Evolutionary conservation across 2,888 invertebrate species (phyloP), one percentile per base, ranked within the genome.

Genomic region (Athalia rosae): DNA sequence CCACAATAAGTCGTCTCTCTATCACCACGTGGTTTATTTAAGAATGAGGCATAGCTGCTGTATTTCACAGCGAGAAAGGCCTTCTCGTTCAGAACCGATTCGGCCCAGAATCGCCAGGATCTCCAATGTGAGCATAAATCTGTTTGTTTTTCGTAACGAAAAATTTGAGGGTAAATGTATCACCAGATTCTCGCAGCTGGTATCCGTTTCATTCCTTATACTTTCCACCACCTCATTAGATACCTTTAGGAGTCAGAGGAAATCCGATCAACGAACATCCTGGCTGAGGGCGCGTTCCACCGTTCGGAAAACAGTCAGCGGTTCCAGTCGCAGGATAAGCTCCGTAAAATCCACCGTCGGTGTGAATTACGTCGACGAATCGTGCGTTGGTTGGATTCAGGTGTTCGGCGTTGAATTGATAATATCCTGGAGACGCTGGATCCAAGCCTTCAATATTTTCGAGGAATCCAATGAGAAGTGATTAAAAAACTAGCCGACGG

Each of bases 361-460:
- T 88, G 63, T 88, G 88, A 41, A 88, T 79, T 4, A 85, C 78
- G 63, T 85, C 87, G 4, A 88, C 84, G 47, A 80, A 78, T 48
- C 62, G 69, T 0, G 84, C 88, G 50, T 85, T 84, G 0, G 6
- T 63, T 3, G 76, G 53, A 9, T 78, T 79, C 7, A 88, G 76
- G 71, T 87, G 87, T 15, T 85, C 83, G 3, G 79, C 62, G 3
- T 79, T 80, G 3, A 79, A 77, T 71, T 81, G 78, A 76, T 87
- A 87, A 77, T 86, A 87, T 15, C 84, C 77, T 4, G 86, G 86
- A 53, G 82, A 80, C 1, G 87, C 87, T 45, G 87, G 84, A 78
- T 88, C 88, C 41, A 88, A 81, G 50, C 81, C 88, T 88, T 53
- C n/a, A 15, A 41, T 41, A 53, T 67, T 53, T 9, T 28, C 28